Percentiles rank a stretch among this genome's conserved stretches.
These are phyloP conservation scores for Cettia cetti DNA, from an alignment of 2,113 vertebrate genomes.

Conservation along the genomic window DNA sequence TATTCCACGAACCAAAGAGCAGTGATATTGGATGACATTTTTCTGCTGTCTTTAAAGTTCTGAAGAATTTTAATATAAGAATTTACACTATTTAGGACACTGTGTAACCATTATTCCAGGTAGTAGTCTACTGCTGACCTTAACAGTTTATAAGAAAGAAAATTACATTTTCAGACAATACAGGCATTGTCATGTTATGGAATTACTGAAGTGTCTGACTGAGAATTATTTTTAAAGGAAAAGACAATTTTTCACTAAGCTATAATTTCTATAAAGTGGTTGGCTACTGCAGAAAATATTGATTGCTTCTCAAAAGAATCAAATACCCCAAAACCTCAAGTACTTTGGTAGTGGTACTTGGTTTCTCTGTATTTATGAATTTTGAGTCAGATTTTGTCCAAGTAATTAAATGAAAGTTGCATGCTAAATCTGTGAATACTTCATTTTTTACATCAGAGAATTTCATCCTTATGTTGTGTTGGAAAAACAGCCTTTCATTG, in stretches of 20 bases:
- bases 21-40: not conserved
- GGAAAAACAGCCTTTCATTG: not conserved
- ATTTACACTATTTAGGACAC: not conserved
- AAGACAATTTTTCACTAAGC: not conserved
- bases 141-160: not conserved
- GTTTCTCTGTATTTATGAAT: not conserved
- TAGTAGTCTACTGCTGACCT: not conserved
- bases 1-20: not conserved
- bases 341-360: not conserved
- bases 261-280: not conserved
- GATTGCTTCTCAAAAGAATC: not conserved
- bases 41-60: not conserved
- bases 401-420: not conserved
- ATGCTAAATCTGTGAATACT: not conserved
- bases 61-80: not conserved
- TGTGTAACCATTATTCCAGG: not conserved
- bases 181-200: not conserved
- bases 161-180: not conserved
- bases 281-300: not conserved
- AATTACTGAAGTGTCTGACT: not conserved
- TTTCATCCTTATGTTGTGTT: not conserved
- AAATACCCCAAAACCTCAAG: not conserved
- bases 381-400: not conserved
- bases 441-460: not conserved
- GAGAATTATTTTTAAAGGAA: not conserved